Base-by-base conservation (phyloP, 2,113 vertebrate species). In the Telmatochromis brachygnathus region DNA sequence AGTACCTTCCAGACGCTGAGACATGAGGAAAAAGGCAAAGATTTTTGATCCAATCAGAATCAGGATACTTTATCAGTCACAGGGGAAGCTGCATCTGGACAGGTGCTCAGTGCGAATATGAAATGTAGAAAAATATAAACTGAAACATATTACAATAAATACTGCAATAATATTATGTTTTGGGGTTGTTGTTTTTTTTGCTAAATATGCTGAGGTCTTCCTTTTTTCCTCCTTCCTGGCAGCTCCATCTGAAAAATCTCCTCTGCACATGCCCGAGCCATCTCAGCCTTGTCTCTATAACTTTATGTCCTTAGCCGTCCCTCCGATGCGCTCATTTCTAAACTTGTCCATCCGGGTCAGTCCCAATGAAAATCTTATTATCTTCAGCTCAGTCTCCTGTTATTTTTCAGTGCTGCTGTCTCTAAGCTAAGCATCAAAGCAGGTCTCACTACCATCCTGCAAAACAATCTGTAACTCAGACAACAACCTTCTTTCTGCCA, bases 1-100 rank as follows among this genome's bases (percentile, higher is more conserved):
- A 6, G 42, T 49, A 7, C 42, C 23, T 2, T 49, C 39, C 45
- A n/a, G 45, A 0, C 0, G 3, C 10, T 77, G 26, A 51, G 1
- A 77, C 70, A 77, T 8, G 45, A 51, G 45, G 0, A 73, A 77
- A 51, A 77, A 77, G 26, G 45, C 10, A 0, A 77, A 51, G 11
- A 7, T 49, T 19, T 73, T 75, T 47, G 1, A 75, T 75, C 39
- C 42, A 75, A 47, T 75, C 23, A 28, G 6, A 75, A 75, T 7
- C 39, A 28, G 37, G 2, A 26, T 26, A 26, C 23, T 26, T 26
- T 26, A 26, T 26, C 23, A 26, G 23, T 26, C 3, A 26, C 23
- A 26, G 23, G 23, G 23, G 23, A 26, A 26, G 23, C 23, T 26
- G 23, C 23, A 26, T 26, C 23, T 26, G 23, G 23, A 26, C 23